Conservation (phyloP, 1,140 invertebrate species). For the Zaprionus capensis region DNA sequence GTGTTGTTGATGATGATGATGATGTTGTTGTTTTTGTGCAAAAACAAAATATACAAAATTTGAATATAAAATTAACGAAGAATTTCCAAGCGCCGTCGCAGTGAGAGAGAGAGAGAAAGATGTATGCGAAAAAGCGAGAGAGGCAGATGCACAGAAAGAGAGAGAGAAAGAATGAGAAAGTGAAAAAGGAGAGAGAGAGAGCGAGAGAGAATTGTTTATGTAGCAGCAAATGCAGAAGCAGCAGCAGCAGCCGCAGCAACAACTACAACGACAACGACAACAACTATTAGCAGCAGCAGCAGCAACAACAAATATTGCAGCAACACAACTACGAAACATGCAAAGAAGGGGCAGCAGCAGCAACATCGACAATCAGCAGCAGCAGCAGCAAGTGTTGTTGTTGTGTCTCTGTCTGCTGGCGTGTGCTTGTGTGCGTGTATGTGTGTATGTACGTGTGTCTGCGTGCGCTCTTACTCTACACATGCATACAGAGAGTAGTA, state of each 20-base stretch:
- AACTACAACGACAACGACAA: slow-evolving; percentile 7
- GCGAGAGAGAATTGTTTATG: slow-evolving; percentile 19
- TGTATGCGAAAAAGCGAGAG: not conserved
- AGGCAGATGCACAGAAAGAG: slow-evolving; percentile 1
- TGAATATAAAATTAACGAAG: slow-evolving; percentile 18
- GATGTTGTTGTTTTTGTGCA: slow-evolving; percentile 77
- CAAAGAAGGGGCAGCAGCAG: slow-evolving; percentile 16
- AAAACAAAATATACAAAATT: slow-evolving; percentile 34
- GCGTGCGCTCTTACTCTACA: slow-evolving; percentile 6
- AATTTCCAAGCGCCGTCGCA: slow-evolving; percentile 21
- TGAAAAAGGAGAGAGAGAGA: slow-evolving; percentile 10
- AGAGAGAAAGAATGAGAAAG: slow-evolving; percentile 10
- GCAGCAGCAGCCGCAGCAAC: slow-evolving; percentile 8
- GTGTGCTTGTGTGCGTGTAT: slow-evolving; percentile 12
- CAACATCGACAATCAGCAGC: slow-evolving; percentile 13
- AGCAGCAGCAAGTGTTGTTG: slow-evolving; percentile 29
- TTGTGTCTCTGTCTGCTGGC: slow-evolving; percentile 11
- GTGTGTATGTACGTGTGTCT: slow-evolving; percentile 25
- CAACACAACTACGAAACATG: slow-evolving; percentile 35
- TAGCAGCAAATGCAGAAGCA: slow-evolving; percentile 25
- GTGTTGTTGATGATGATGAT: slow-evolving; percentile 79
- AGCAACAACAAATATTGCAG: slow-evolving; percentile 51
- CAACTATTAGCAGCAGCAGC: not conserved
- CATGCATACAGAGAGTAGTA: slow-evolving; percentile 27
- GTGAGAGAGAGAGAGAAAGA: slow-evolving; percentile 9